Evolutionary conservation across 1,140 invertebrate species (phyloP).

Genomic region (Tetraneura akinire): DNA sequence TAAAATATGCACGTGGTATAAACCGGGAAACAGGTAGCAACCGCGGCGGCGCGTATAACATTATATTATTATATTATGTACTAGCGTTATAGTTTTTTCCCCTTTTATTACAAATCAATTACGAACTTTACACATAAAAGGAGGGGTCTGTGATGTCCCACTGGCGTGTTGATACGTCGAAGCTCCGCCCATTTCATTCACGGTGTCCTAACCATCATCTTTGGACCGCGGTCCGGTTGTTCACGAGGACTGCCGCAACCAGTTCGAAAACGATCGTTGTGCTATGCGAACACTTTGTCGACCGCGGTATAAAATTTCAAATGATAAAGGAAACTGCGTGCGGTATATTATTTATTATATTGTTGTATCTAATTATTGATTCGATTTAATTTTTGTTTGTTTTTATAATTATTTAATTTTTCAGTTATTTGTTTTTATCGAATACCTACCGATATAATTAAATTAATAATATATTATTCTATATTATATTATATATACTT

Average conservation of each 20-base stretch:
- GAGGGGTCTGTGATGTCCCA: slow-evolving; percentile 36
- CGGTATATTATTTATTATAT: no score
- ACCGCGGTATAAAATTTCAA: no score
- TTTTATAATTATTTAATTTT: no score
- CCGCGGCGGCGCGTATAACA: background rate
- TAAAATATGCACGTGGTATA: no score
- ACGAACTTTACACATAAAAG: background rate
- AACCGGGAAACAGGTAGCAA: background rate
- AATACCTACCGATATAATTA: no score
- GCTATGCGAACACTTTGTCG: background rate
- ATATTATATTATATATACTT: background rate
- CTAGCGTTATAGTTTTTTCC: background rate
- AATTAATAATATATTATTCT: background rate
- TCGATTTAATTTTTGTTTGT: no score
- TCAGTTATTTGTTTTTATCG: no score
- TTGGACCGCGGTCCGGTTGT: slow-evolving; percentile 6
- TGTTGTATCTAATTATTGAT: no score
- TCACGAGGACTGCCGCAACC: slow-evolving; percentile 14
- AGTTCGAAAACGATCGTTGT: slow-evolving; percentile 45
- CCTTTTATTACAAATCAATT: slow-evolving; percentile 23
- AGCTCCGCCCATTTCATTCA: slow-evolving; percentile 40
- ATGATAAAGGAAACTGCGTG: background rate
- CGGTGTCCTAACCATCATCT: slow-evolving; percentile 26
- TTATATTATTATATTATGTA: no score
- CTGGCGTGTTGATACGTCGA: slow-evolving; percentile 26